A percentile compares a stretch with the other conserved stretches of the same genome.
These are phyloP conservation scores for Clarias fuscus DNA, from an alignment of 2,797 vertebrate genomes.

Conservation along the genomic window DNA sequence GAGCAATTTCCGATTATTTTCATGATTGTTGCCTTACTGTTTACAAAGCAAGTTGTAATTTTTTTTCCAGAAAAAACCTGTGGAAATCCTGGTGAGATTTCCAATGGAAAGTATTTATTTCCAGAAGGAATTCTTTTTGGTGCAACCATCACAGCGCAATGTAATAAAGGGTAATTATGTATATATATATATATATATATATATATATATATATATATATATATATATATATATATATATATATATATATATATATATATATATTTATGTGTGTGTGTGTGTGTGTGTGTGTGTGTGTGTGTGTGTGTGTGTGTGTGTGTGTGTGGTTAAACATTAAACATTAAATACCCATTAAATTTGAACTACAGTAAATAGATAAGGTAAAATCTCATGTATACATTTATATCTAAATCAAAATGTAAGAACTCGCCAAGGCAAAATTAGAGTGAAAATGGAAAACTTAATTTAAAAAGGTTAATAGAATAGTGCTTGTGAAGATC, in stretches of 20 bases:
- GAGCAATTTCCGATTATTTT: background rate
- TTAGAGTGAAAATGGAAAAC: no score
- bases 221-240: no score
- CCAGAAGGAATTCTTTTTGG: constrained; percentile 47
- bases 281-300: background rate
- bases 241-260: no score
- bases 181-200: no score
- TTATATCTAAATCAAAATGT: background rate
- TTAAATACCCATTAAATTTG: background rate
- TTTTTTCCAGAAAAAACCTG: constrained; percentile 53
- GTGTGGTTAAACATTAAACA: background rate
- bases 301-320: background rate
- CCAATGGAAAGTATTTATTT: background rate
- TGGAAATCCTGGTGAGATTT: background rate
- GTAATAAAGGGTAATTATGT: background rate
- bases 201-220: no score
- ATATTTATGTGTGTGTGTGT: background rate
- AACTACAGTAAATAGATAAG: no score
- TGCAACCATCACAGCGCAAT: background rate
- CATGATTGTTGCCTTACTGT: background rate
- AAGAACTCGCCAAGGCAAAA: no score
- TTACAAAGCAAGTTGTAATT: background rate
- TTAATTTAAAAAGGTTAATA: no score
- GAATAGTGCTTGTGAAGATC: background rate
- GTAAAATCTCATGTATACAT: background rate